Conservation (phyloP, 2,797 vertebrate species). For the Hypotaenidia philippensis region DNA sequence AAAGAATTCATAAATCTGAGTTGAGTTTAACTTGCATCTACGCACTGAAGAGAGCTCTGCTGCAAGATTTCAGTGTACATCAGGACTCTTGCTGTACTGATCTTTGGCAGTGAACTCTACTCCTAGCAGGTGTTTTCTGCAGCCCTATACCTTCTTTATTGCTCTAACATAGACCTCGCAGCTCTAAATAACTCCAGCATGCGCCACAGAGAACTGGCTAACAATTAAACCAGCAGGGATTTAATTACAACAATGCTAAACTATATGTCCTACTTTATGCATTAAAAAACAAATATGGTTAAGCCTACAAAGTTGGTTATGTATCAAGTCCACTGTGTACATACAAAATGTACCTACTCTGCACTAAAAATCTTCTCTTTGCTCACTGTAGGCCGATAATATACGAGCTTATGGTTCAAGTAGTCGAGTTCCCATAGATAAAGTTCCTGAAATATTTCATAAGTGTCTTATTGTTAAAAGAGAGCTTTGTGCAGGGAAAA, state of each 20-base stretch:
- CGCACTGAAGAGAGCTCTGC: neutral
- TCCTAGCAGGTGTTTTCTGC: neutral
- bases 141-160: neutral
- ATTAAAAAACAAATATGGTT: neutral
- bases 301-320: neutral
- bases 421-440: neutral
- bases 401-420: neutral
- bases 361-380: neutral
- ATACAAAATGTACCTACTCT: neutral
- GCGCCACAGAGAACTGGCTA: neutral
- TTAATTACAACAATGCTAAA: neutral
- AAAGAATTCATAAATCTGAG: constrained; percentile 54
- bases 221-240: neutral
- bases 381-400: neutral
- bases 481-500: neutral
- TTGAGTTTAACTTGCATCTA: neutral
- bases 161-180: neutral
- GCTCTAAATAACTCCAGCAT: neutral
- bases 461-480: neutral
- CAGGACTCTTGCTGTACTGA: neutral
- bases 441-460: neutral
- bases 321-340: neutral
- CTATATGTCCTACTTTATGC: neutral
- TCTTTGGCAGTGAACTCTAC: neutral
- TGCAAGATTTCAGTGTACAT: neutral